Conservation (phyloP, 1,140 invertebrate genomes). For the Drosophila grimshawi region DNA sequence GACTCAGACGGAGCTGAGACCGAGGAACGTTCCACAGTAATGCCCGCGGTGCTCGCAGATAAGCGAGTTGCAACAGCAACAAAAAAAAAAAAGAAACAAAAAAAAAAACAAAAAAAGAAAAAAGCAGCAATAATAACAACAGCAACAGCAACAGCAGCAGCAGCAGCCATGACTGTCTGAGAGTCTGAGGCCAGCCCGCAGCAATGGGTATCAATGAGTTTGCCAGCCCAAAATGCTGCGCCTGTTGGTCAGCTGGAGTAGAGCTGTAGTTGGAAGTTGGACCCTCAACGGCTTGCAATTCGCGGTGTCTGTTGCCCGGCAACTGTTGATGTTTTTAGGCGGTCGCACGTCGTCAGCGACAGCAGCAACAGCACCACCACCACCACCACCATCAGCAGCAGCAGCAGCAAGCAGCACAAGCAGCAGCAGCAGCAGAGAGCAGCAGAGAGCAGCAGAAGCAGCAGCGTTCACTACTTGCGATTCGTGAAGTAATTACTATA, state of each 20-base stretch:
- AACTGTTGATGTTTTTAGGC: slow-evolving; percentile 84
- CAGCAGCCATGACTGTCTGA: slow-evolving; percentile 65
- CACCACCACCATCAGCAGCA: slow-evolving; percentile 26
- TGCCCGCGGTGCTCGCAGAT: slow-evolving; percentile 62
- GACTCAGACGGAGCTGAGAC: slow-evolving; percentile 28
- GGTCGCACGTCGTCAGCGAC: slow-evolving; percentile 82
- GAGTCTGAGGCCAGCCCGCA: slow-evolving; percentile 38
- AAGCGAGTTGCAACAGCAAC: slow-evolving; percentile 35
- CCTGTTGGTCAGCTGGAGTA: slow-evolving; percentile 56
- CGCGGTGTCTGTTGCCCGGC: slow-evolving; percentile 48
- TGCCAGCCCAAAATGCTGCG: slow-evolving; percentile 50
- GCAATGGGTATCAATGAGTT: slow-evolving; percentile 77
- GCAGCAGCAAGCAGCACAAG: slow-evolving; percentile 29
- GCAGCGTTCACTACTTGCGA: slow-evolving; percentile 80
- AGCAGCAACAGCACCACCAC: slow-evolving; percentile 36
- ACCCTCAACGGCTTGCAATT: slow-evolving; percentile 32
- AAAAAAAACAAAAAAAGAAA: not conserved
- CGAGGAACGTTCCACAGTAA: slow-evolving; percentile 4
- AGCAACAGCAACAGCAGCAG: slow-evolving; percentile 26
- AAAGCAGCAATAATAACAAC: slow-evolving; percentile 16
- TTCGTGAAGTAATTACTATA: slow-evolving; percentile 85
- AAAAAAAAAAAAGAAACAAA: not conserved
- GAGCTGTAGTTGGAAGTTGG: not conserved
- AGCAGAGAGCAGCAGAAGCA: slow-evolving; percentile 27
- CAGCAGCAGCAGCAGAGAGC: slow-evolving; percentile 26